Evolutionary conservation across 2,113 vertebrate genomes (phyloP).

Genomic region (Cochlearius cochlearius): DNA sequence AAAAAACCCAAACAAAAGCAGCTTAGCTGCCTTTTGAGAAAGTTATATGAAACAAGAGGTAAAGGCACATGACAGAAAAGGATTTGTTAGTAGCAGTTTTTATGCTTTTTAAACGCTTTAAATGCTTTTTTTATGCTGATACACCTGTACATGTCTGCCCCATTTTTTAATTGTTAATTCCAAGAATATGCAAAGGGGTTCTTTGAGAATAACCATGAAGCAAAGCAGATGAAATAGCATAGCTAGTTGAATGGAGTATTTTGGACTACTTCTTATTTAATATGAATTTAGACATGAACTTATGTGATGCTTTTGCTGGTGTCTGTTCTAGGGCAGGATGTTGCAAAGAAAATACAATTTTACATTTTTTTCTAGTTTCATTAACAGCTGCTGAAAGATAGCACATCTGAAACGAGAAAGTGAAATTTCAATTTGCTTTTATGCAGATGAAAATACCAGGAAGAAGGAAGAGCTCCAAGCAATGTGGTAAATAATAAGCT

Average conservation of each 20-base stretch:
- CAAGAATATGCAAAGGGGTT: too few species aligned
- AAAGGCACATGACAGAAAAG: neutral
- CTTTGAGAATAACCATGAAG: too few species aligned
- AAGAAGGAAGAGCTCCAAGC: neutral
- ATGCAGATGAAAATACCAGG: neutral
- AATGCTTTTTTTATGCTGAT: too few species aligned
- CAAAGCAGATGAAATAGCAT: too few species aligned
- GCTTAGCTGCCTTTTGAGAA: neutral
- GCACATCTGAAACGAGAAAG: neutral
- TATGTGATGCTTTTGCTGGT: neutral
- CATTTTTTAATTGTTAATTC: too few species aligned
- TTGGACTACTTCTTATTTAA: neutral
- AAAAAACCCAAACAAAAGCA: neutral
- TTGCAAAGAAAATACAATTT: neutral
- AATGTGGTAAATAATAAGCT: neutral
- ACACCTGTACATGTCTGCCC: neutral
- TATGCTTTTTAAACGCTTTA: neutral
- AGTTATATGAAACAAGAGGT: neutral
- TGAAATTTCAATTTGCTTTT: constrained; percentile 10
- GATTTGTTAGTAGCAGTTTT: neutral
- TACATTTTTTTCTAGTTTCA: neutral
- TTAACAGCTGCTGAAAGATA: neutral
- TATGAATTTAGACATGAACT: neutral
- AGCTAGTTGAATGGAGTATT: too few species aligned
- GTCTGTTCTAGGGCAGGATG: neutral